Evolutionary conservation across 2,113 vertebrate species (phyloP).

Genomic region (Hemicordylus capensis): DNA sequence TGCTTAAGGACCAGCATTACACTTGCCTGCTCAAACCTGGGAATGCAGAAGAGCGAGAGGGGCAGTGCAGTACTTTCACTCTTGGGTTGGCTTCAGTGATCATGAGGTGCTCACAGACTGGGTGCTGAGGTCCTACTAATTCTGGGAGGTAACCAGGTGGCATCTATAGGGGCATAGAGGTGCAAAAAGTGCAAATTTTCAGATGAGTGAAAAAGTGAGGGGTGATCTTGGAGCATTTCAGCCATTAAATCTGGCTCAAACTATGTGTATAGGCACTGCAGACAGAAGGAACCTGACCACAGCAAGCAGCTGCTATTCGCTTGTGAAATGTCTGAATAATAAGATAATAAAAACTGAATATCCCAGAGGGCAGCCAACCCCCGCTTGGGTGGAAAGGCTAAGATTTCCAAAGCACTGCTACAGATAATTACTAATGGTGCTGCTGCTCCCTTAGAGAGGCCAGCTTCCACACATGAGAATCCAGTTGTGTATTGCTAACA

Average conservation of each 20-base stretch:
- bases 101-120: conserved; percentile 33
- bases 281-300: conserved; percentile 51
- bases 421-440: conserved; percentile 12
- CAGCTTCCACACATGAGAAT: neutral
- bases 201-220: conserved; percentile 35
- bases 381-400: conserved; percentile 29
- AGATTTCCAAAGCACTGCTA: conserved; percentile 24
- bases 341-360: conserved; percentile 14
- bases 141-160: conserved; percentile 47
- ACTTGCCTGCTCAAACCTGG: conserved; percentile 32
- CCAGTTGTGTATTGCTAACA: conserved; percentile 24
- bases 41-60: conserved; percentile 41
- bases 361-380: conserved; percentile 28
- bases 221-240: conserved; percentile 40
- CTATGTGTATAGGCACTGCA: conserved; percentile 51
- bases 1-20: conserved; percentile 37
- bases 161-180: conserved; percentile 34
- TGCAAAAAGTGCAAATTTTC: conserved; percentile 54
- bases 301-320: conserved; percentile 29
- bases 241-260: conserved; percentile 36
- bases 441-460: neutral
- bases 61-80: neutral
- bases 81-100: conserved; percentile 30
- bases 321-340: conserved; percentile 41
- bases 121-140: neutral